Evolutionary conservation across 2,888 invertebrate species (phyloP).

Genomic region (Caenorhabditis doughertyi): DNA sequence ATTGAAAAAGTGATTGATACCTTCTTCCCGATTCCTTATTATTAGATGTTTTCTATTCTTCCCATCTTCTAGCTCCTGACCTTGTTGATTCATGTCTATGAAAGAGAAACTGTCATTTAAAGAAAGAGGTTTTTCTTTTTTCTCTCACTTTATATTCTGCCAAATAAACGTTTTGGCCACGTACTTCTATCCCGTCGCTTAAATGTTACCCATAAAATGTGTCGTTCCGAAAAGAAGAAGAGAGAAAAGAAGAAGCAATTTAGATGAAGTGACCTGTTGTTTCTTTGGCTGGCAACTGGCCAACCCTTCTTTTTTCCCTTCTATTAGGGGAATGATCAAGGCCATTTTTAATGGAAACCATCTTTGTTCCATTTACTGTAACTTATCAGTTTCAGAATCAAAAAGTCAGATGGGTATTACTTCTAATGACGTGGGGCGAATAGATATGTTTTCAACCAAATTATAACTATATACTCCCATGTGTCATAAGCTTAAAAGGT

Average conservation of each 20-base stretch:
- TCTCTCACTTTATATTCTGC: conserved; percentile 2
- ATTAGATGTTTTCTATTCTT: not conserved
- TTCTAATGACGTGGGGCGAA: conserved; percentile 6
- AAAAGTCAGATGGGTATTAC: not conserved
- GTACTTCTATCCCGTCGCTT: not conserved
- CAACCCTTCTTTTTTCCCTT: conserved; percentile 22
- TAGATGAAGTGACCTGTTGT: conserved; percentile 50
- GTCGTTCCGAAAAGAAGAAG: conserved; percentile 34
- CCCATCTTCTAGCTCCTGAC: conserved; percentile 10
- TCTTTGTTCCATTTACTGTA: conserved; percentile 40
- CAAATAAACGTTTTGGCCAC: not conserved
- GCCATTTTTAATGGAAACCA: conserved; percentile 19
- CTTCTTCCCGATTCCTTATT: not conserved
- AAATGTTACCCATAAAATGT: conserved; percentile 33
- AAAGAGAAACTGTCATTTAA: conserved; percentile 7
- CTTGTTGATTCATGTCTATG: conserved; percentile 12
- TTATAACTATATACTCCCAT: not conserved
- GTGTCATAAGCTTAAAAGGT: conserved; percentile 4
- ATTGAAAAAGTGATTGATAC: too few species aligned
- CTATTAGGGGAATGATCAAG: conserved; percentile 28
- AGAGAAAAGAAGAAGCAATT: conserved; percentile 24
- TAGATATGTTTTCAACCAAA: not conserved
- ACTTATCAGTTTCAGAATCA: not conserved
- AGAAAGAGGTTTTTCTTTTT: conserved; percentile 1
- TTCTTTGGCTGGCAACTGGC: conserved; percentile 44